Percentiles rank a stretch among this genome's conserved stretches.
Conservation (phyloP, 2,113 vertebrate species). For the Corapipo altera region DNA sequence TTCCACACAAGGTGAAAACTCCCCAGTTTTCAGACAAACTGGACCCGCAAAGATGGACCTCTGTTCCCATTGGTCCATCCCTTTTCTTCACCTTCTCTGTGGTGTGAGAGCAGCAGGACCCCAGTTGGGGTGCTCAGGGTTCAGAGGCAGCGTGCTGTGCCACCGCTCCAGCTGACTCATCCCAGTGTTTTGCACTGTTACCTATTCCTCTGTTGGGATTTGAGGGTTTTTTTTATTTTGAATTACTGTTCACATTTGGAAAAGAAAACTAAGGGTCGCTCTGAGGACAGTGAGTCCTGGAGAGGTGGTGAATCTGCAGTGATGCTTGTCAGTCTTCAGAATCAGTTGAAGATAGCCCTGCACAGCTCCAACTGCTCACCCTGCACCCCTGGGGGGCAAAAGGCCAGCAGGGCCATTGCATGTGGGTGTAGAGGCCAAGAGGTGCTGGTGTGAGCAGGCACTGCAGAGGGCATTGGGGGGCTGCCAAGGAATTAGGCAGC, state of each 20-base stretch:
- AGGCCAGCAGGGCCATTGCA: background rate
- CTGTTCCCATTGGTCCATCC: background rate
- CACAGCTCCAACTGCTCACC: background rate
- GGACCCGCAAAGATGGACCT: background rate
- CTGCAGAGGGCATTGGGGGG: background rate
- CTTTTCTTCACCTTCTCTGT: background rate
- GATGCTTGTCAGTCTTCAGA: background rate
- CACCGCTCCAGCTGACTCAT: background rate
- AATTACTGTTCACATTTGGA: background rate
- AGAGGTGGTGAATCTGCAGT: background rate
- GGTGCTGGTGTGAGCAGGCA: background rate
- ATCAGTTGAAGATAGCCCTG: no score
- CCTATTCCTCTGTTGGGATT: background rate
- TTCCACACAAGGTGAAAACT: background rate
- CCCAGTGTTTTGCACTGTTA: background rate
- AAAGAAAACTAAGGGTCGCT: background rate
- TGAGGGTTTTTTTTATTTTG: background rate
- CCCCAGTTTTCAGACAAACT: background rate
- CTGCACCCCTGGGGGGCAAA: background rate
- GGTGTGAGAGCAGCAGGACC: background rate
- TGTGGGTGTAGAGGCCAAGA: background rate
- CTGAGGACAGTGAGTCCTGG: background rate
- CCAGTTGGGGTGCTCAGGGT: background rate
- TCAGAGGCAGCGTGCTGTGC: background rate
- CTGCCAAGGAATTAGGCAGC: background rate